phyloP scores from a whole-genome alignment of 1,140 invertebrate species.

The Hesperophylax magnus region DNA sequence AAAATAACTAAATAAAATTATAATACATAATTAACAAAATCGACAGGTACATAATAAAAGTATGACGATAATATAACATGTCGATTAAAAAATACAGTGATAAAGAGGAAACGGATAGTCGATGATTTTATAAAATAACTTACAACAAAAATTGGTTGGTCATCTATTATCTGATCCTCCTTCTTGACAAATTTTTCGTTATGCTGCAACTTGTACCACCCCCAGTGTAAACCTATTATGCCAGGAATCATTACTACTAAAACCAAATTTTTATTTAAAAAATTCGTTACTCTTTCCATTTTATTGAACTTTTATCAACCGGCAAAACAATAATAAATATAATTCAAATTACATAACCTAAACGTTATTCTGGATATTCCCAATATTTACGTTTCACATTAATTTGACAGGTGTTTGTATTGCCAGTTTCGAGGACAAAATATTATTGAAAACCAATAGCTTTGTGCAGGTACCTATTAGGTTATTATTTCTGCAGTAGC shows the following conservation, averaged over 20 bases:
- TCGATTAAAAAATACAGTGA: too few species aligned
- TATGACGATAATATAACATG: background rate
- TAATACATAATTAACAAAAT: too few species aligned
- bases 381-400: too few species aligned
- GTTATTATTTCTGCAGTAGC: too few species aligned
- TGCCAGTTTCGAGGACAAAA: background rate
- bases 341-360: too few species aligned
- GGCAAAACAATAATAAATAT: too few species aligned
- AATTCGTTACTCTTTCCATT: slow-evolving; percentile 47
- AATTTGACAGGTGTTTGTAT: background rate
- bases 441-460: too few species aligned
- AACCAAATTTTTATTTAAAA: slow-evolving; percentile 67
- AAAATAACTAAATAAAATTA: too few species aligned
- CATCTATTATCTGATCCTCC: slow-evolving; percentile 66
- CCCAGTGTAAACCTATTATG: slow-evolving; percentile 68
- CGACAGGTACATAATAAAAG: background rate
- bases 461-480: too few species aligned
- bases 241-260: slow-evolving; percentile 67
- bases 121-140: slow-evolving; percentile 29
- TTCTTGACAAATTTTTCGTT: slow-evolving; percentile 66
- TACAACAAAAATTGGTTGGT: slow-evolving; percentile 64
- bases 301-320: background rate
- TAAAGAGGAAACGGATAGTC: too few species aligned
- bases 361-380: too few species aligned
- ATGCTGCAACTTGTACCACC: slow-evolving; percentile 70